Evolutionary conservation across 1,140 invertebrate species (phyloP).

Genomic region (Thalassaphorura encarpata): DNA sequence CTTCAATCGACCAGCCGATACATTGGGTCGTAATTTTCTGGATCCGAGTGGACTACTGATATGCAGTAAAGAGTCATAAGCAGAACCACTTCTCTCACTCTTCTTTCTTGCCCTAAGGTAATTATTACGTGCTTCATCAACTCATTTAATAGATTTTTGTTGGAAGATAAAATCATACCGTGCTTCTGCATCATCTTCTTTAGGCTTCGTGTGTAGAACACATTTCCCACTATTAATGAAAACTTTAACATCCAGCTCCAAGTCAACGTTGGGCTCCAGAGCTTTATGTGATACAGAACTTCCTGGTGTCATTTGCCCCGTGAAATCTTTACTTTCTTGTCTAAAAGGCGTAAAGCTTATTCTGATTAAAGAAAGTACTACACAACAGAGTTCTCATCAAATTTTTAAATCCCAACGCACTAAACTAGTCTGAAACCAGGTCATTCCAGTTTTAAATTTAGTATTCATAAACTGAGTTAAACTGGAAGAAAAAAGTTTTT

Average conservation of each 20-base stretch:
- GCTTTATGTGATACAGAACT: slow-evolving; percentile 43
- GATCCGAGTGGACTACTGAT: slow-evolving; percentile 23
- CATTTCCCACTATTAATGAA: slow-evolving; percentile 95
- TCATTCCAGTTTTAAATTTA: no score
- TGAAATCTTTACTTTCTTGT: slow-evolving; percentile 5
- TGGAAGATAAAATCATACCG: not conserved
- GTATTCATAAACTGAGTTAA: no score
- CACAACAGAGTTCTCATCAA: no score
- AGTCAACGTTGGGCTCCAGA: slow-evolving; percentile 88
- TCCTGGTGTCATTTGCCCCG: slow-evolving; percentile 26
- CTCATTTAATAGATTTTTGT: slow-evolving; percentile 67
- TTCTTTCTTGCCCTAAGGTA: slow-evolving; percentile 22
- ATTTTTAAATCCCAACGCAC: no score
- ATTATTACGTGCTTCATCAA: slow-evolving; percentile 33
- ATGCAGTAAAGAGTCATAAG: slow-evolving; percentile 21
- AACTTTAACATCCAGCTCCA: slow-evolving; percentile 92
- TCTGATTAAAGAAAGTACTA: no score
- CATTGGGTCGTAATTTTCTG: slow-evolving; percentile 28
- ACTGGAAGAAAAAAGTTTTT: no score
- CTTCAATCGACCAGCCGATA: slow-evolving; percentile 35
- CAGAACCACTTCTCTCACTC: slow-evolving; percentile 28
- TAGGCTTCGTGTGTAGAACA: slow-evolving; percentile 79
- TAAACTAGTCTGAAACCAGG: no score
- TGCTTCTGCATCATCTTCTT: slow-evolving; percentile 51
- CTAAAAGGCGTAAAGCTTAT: slow-evolving; percentile 4